phyloP scores from a whole-genome alignment of 2,113 vertebrate species.

The Sphyrna mokarran region DNA sequence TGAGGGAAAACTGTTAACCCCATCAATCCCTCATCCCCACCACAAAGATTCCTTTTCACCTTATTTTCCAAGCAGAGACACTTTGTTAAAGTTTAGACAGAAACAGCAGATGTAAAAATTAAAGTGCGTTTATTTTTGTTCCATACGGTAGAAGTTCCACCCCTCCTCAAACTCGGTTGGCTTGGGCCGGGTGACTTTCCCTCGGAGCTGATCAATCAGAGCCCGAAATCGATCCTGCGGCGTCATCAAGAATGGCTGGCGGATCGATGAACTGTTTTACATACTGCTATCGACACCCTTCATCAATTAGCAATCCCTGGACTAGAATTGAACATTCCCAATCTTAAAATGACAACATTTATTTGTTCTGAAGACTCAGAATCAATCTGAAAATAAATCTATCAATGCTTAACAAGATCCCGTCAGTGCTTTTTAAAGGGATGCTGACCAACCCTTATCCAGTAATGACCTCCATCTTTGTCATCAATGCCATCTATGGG shows the following conservation, averaged over 20 bases:
- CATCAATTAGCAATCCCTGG: background rate
- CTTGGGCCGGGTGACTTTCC: background rate
- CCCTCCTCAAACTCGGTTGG: slow-evolving; percentile 17
- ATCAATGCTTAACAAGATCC: background rate
- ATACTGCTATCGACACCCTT: background rate
- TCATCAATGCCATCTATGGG: too few species aligned
- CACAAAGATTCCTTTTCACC: background rate
- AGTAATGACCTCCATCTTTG: background rate
- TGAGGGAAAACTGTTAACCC: background rate
- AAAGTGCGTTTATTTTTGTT: background rate
- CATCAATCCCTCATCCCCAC: background rate
- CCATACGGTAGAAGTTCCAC: slow-evolving; percentile 25
- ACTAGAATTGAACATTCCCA: background rate
- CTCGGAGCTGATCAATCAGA: slow-evolving; percentile 22
- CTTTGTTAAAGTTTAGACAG: background rate
- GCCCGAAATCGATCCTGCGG: background rate
- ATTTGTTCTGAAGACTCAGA: background rate
- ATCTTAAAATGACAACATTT: background rate
- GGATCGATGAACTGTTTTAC: background rate
- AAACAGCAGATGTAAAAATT: background rate
- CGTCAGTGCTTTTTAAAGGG: background rate
- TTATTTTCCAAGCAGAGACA: background rate
- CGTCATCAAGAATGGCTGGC: too few species aligned
- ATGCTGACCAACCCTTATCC: background rate
- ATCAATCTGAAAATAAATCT: background rate